phyloP scores from a whole-genome alignment of 2,113 vertebrate genomes.

The Rhabdornis inornatus region DNA sequence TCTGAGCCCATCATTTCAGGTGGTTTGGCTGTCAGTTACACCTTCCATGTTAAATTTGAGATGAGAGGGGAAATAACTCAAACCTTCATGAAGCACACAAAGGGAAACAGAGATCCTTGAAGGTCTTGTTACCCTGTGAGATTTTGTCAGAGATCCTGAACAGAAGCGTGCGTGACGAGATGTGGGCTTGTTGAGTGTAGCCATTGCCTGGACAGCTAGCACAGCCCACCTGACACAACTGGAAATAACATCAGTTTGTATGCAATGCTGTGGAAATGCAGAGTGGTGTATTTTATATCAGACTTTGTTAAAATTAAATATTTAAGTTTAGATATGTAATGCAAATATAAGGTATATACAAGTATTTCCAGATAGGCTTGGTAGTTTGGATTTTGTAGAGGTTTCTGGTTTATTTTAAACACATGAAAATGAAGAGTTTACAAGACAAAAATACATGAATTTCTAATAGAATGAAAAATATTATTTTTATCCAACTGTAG shows the following conservation, averaged over 20 bases:
- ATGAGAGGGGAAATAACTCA: neutral
- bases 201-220: neutral
- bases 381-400: neutral
- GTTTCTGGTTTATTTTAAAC: neutral
- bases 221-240: neutral
- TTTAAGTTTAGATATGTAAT: neutral
- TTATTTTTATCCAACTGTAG: neutral
- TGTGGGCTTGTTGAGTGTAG: neutral
- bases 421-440: neutral
- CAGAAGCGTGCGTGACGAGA: rapidly evolving
- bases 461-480: neutral
- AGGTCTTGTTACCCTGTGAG: rapidly evolving
- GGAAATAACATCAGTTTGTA: neutral
- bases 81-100: neutral
- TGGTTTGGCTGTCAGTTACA: rapidly evolving
- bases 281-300: neutral
- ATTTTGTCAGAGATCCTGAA: neutral
- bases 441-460: neutral
- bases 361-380: neutral
- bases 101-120: neutral
- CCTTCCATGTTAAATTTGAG: neutral
- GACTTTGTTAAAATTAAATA: neutral
- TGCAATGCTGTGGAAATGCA: neutral
- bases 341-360: neutral
- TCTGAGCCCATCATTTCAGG: neutral